Percentiles rank a stretch among this genome's conserved stretches.
phyloP scores from a whole-genome alignment of 2,797 vertebrate species.

The Enteromius fasciolatus region DNA sequence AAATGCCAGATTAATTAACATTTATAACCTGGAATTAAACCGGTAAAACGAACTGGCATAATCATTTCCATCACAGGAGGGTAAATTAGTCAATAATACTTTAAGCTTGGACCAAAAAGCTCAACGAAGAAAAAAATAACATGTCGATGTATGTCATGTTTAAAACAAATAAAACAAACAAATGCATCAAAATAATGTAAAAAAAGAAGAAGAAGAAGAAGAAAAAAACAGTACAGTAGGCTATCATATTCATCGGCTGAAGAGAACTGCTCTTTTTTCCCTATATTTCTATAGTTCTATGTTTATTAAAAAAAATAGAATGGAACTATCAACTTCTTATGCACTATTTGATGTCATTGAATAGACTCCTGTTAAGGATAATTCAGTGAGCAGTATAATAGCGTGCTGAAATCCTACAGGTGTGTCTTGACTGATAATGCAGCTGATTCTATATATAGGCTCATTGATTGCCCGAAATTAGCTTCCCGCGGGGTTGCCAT shows the following conservation, averaged over 20 bases:
- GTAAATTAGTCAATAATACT: neutral
- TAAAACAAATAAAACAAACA: neutral
- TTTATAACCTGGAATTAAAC: slow-evolving; percentile 14
- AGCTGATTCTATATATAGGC: slow-evolving; percentile 26
- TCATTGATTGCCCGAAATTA: slow-evolving; percentile 6
- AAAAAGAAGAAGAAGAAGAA: neutral
- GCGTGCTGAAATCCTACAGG: neutral
- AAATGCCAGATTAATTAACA: neutral
- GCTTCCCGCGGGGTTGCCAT: slow-evolving; percentile 26
- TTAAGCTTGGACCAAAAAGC: neutral
- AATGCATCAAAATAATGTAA: neutral
- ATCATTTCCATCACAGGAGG: slow-evolving; percentile 6
- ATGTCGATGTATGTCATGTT: too few relatives aligned
- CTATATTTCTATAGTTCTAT: too few relatives aligned
- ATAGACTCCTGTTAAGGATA: too few relatives aligned
- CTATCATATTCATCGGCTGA: neutral
- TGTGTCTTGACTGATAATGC: neutral
- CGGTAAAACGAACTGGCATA: slow-evolving; percentile 9
- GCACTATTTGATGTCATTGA: too few relatives aligned
- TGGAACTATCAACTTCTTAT: too few relatives aligned
- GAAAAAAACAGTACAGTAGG: too few relatives aligned
- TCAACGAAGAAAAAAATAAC: neutral
- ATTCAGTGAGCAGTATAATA: neutral
- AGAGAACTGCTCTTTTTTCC: neutral
- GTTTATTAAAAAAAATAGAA: neutral